Percentiles rank a stretch among this genome's conserved stretches.
These are phyloP conservation scores for Babyrousa celebensis DNA, from an alignment of 2,797 vertebrate genomes.

Conservation along the genomic window DNA sequence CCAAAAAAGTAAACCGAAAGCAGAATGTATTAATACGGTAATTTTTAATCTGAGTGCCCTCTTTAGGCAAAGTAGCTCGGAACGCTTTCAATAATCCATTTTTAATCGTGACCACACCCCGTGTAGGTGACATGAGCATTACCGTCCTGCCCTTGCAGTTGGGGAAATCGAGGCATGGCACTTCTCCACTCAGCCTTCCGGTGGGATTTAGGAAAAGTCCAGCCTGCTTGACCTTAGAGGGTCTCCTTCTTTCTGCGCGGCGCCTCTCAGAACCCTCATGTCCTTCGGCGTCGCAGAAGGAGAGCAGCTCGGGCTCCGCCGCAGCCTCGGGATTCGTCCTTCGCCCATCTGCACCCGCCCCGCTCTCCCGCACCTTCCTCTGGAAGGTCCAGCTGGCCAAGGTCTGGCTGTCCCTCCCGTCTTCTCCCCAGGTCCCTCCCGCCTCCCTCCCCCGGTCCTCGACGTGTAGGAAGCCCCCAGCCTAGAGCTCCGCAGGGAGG, in stretches of 20 bases:
- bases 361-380: constrained; percentile 49
- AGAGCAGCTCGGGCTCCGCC: constrained; percentile 26
- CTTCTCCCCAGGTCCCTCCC: not conserved
- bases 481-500: constrained; percentile 8
- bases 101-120: constrained; percentile 74
- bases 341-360: constrained; percentile 25
- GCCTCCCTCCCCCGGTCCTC: not conserved
- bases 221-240: not conserved
- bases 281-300: not conserved
- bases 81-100: constrained; percentile 17
- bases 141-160: constrained; percentile 26
- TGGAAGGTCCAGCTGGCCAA: constrained; percentile 52
- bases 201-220: not conserved
- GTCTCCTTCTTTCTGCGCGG: not conserved
- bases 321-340: constrained; percentile 66
- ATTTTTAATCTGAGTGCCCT: constrained; percentile 55
- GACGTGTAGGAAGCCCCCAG: constrained; percentile 26
- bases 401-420: constrained; percentile 17
- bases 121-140: not conserved
- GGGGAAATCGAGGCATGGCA: constrained; percentile 66
- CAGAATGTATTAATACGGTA: not conserved
- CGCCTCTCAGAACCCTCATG: not conserved
- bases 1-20: not conserved
- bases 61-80: constrained; percentile 43
- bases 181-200: not conserved